phyloP scores from a whole-genome alignment of 1,140 invertebrate species.

The Grapholita molesta region DNA sequence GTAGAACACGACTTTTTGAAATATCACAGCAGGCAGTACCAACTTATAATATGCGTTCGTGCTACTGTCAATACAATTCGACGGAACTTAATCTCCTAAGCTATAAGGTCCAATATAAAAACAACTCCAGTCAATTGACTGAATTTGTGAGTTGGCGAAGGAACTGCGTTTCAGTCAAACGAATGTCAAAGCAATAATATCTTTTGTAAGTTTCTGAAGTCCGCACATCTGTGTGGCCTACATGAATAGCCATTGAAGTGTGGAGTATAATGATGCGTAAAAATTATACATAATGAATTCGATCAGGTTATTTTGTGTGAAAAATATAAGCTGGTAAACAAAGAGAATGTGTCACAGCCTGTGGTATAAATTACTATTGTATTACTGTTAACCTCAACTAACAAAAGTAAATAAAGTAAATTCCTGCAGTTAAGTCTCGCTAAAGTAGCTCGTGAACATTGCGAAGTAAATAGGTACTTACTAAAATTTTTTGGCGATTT shows the following conservation, averaged over 20 bases:
- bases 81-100: background rate
- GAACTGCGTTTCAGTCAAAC: constrained; percentile 61
- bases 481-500: no score
- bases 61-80: background rate
- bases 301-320: constrained; percentile 1
- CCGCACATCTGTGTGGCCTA: constrained; percentile 66
- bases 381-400: background rate
- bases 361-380: background rate
- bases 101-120: constrained; percentile 20
- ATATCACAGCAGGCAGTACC: background rate
- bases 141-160: constrained; percentile 35
- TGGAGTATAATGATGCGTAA: constrained; percentile 33
- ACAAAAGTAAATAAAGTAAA: no score
- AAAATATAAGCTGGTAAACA: background rate
- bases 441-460: no score
- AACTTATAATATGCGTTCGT: background rate
- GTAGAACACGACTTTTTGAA: background rate
- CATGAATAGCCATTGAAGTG: constrained; percentile 59
- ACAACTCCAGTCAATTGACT: background rate
- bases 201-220: constrained; percentile 55
- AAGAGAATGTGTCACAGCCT: background rate
- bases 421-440: no score
- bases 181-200: constrained; percentile 51
- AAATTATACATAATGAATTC: constrained; percentile 17
- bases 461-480: no score